phyloP scores from a whole-genome alignment of 2,888 invertebrate species.

The Noctua pronuba region DNA sequence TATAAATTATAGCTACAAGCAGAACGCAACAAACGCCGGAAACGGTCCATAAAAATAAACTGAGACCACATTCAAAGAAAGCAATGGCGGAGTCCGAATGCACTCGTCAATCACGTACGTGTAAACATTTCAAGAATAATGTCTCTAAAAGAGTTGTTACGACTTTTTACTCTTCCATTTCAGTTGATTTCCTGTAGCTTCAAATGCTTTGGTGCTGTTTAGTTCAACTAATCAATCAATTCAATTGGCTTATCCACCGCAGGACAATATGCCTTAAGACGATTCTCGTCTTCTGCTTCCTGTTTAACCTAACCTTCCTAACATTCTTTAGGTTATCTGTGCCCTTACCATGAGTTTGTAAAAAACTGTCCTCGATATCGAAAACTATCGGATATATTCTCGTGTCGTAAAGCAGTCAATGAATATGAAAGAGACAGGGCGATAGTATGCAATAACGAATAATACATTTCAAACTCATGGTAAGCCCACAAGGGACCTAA shows the following conservation, averaged over 20 bases:
- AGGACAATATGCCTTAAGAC: neutral
- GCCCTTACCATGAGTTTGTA: too few relatives aligned
- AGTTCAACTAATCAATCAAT: neutral
- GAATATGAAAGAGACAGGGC: too few relatives aligned
- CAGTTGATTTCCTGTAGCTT: neutral
- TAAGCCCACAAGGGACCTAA: too few relatives aligned
- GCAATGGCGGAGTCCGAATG: constrained; percentile 63
- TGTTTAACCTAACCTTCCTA: neutral
- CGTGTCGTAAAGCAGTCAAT: too few relatives aligned
- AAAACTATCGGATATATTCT: too few relatives aligned
- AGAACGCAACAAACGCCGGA: constrained; percentile 80
- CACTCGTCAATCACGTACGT: constrained; percentile 60
- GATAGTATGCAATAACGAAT: too few relatives aligned
- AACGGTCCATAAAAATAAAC: constrained; percentile 80
- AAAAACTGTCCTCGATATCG: too few relatives aligned
- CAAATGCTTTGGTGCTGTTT: neutral
- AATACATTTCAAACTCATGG: too few relatives aligned
- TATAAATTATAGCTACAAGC: constrained; percentile 62
- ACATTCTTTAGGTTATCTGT: neutral
- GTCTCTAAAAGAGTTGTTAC: constrained; percentile 43
- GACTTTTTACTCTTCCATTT: neutral
- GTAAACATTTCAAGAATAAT: constrained; percentile 57
- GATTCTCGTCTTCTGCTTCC: neutral
- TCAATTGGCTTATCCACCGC: neutral
- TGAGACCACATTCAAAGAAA: constrained; percentile 74